phyloP scores from a whole-genome alignment of 2,888 invertebrate genomes.

The Sesia bembeciformis region DNA sequence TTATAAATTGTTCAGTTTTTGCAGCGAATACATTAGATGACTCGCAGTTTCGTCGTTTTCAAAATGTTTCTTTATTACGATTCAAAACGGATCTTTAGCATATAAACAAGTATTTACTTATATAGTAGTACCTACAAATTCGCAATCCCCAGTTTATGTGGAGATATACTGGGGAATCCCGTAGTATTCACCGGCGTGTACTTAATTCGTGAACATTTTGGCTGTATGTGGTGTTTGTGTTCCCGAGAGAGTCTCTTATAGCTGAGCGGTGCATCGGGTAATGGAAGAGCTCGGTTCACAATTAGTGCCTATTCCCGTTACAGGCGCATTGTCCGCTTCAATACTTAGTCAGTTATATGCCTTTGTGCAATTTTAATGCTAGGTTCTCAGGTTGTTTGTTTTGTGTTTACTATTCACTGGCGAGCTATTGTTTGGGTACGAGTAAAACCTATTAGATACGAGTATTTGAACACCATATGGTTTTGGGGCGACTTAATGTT shows the following conservation, averaged over 20 bases:
- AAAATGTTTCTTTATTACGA: no score
- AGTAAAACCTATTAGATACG: no score
- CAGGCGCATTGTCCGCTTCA: conserved; percentile 57
- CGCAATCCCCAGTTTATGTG: no score
- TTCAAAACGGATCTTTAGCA: no score
- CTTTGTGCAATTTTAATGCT: conserved; percentile 56
- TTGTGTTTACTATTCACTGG: conserved; percentile 33
- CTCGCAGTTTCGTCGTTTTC: no score
- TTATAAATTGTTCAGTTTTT: background rate
- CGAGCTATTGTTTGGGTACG: conserved; percentile 28
- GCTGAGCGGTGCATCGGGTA: conserved; percentile 29
- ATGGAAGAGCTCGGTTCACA: conserved; percentile 61
- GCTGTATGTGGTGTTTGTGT: conserved; percentile 14
- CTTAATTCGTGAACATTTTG: background rate
- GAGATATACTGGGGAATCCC: no score
- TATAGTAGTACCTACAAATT: no score
- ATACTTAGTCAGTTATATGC: conserved; percentile 50
- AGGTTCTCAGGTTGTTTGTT: conserved; percentile 50
- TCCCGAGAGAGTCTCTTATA: conserved; percentile 24
- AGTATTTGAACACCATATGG: no score
- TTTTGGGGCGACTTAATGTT: no score
- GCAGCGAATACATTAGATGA: background rate
- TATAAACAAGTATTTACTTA: no score
- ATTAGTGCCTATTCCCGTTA: conserved; percentile 68
- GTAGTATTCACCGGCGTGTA: no score